Conservation (phyloP, 2,888 invertebrate genomes). For the Barypeithes pellucidus region DNA sequence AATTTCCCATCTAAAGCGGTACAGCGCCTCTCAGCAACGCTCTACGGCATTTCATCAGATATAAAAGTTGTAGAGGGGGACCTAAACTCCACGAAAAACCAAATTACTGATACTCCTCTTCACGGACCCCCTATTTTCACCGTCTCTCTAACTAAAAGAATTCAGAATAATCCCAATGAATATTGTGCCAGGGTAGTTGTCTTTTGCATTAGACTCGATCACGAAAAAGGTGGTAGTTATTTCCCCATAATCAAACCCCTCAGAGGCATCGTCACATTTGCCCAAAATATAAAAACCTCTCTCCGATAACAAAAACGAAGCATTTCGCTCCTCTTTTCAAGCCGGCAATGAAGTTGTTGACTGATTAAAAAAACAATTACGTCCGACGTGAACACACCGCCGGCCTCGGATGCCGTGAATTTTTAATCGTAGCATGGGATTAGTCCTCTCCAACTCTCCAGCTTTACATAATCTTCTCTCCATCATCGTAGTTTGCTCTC, state of each 20-base stretch:
- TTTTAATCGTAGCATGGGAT: slow-evolving; percentile 60
- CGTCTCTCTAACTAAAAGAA: too few relatives aligned
- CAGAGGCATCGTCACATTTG: slow-evolving; percentile 17
- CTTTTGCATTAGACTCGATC: background rate
- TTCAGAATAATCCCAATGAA: too few relatives aligned
- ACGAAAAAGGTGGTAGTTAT: slow-evolving; percentile 6
- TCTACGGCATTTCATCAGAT: too few relatives aligned
- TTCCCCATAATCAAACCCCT: slow-evolving; percentile 40
- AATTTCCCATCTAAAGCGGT: too few relatives aligned
- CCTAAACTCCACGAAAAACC: too few relatives aligned
- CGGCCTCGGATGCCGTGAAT: slow-evolving; percentile 55
- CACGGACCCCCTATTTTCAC: too few relatives aligned
- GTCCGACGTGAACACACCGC: slow-evolving; percentile 50
- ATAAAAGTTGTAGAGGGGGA: too few relatives aligned
- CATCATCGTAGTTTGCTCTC: slow-evolving; percentile 45
- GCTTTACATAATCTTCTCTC: slow-evolving; percentile 55
- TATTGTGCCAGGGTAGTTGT: too few relatives aligned
- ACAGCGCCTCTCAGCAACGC: too few relatives aligned
- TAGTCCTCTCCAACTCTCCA: slow-evolving; percentile 57
- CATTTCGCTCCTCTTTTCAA: slow-evolving; percentile 32
- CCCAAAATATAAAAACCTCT: slow-evolving; percentile 27
- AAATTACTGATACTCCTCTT: too few relatives aligned
- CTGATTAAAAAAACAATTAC: slow-evolving; percentile 57
- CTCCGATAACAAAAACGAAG: slow-evolving; percentile 23
- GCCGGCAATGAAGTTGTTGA: slow-evolving; percentile 55